Conservation (phyloP, 2,888 invertebrate species). For the Lycophotia porphyrea region DNA sequence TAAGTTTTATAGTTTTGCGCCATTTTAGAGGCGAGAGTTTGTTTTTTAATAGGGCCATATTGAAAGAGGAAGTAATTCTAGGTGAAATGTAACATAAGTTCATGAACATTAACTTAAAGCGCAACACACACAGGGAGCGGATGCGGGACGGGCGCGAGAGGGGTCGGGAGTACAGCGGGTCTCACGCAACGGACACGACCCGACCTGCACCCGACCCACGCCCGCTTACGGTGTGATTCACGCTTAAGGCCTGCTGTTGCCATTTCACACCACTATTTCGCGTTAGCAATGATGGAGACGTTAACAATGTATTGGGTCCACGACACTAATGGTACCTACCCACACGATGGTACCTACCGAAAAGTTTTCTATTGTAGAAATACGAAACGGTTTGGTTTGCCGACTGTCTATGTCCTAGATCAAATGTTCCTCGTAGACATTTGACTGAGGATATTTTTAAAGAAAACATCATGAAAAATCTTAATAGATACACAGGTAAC, state of each 20-base stretch:
- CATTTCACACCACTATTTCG: background rate
- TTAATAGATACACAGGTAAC: background rate
- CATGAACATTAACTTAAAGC: background rate
- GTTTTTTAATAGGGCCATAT: background rate
- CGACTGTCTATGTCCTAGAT: background rate
- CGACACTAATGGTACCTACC: too few species aligned
- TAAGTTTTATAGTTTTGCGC: constrained; percentile 63
- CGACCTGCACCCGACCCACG: background rate
- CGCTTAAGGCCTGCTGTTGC: background rate
- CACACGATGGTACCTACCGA: too few species aligned
- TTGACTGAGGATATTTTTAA: background rate
- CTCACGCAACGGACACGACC: background rate
- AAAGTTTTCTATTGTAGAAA: too few species aligned
- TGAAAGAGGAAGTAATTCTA: background rate
- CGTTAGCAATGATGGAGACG: background rate
- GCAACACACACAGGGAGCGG: background rate
- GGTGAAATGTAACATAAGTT: background rate
- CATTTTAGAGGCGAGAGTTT: constrained; percentile 20
- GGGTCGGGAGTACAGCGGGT: background rate
- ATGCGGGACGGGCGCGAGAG: background rate
- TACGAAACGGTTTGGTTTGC: background rate
- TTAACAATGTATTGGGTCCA: too few species aligned
- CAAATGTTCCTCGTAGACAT: background rate
- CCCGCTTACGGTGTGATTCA: background rate
- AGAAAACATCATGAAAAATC: background rate